Conservation (phyloP, 2,888 invertebrate species). For the Campopleginae sp. region DNA sequence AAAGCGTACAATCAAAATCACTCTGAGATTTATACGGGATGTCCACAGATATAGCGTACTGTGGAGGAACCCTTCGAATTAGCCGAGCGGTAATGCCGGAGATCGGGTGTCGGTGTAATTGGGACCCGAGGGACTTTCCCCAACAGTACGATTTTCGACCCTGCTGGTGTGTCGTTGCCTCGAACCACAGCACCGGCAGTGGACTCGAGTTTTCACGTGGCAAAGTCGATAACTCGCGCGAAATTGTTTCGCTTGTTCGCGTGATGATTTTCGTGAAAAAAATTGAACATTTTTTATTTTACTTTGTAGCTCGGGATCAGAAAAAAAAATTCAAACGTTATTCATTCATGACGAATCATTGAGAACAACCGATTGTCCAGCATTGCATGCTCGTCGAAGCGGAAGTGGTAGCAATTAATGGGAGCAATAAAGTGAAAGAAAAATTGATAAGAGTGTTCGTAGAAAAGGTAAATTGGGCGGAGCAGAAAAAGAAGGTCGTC, state of each 20-base stretch:
- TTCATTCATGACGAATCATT: background rate
- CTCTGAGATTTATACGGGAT: slow-evolving; percentile 81
- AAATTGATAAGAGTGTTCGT: slow-evolving; percentile 9
- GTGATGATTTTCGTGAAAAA: background rate
- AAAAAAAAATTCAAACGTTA: background rate
- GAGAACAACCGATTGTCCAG: background rate
- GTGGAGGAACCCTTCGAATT: slow-evolving; percentile 81
- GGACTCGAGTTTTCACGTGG: background rate
- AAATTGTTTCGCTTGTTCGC: slow-evolving; percentile 3
- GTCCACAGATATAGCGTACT: slow-evolving; percentile 69
- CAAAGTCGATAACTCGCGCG: slow-evolving; percentile 13
- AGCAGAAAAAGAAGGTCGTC: slow-evolving; percentile 67
- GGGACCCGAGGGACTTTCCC: slow-evolving; percentile 83
- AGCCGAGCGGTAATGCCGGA: slow-evolving; percentile 81
- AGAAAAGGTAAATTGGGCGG: slow-evolving; percentile 51
- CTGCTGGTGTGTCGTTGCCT: slow-evolving; percentile 65
- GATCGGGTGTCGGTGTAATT: slow-evolving; percentile 84
- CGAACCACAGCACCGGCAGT: slow-evolving; percentile 8
- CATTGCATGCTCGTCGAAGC: background rate
- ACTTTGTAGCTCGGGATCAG: background rate
- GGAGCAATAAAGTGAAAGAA: background rate
- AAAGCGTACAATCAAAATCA: slow-evolving; percentile 67
- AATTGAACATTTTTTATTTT: background rate
- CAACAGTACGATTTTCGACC: slow-evolving; percentile 69
- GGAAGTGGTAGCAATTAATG: background rate